These are phyloP conservation scores for Penaeus japonicus DNA, from an alignment of 1,140 invertebrate genomes.

Conservation along the genomic window DNA sequence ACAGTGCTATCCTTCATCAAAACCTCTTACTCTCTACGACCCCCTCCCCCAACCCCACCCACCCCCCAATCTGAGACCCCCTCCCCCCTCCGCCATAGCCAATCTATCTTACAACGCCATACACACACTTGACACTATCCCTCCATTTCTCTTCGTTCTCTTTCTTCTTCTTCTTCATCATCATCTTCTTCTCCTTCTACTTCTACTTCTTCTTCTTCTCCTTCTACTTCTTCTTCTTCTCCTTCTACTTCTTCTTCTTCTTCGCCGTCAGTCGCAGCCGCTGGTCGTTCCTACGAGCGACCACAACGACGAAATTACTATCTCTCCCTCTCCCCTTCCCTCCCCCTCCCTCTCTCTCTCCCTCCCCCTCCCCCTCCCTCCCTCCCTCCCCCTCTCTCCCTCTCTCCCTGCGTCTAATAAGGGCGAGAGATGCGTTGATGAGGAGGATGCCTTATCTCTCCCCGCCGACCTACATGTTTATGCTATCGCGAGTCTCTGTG, in stretches of 20 bases:
- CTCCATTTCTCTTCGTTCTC: not conserved
- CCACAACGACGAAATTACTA: too few species aligned
- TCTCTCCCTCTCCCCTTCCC: not conserved
- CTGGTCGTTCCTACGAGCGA: too few species aligned
- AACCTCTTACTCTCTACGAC: not conserved
- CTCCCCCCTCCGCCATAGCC: not conserved
- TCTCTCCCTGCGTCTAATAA: not conserved
- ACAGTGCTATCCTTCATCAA: too few species aligned
- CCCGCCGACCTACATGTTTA: too few species aligned
- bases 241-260: not conserved
- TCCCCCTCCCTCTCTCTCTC: not conserved
- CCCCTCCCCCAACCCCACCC: not conserved
- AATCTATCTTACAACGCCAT: not conserved
- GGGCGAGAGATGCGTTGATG: too few species aligned
- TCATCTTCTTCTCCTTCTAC: not conserved
- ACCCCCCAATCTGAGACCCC: not conserved
- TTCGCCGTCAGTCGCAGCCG: not conserved
- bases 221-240: too few species aligned
- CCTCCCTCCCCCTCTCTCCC: not conserved
- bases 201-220: not conserved
- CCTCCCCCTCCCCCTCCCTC: not conserved
- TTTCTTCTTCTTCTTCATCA: not conserved
- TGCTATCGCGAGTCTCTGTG: too few species aligned
- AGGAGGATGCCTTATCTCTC: too few species aligned
- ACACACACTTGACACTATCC: not conserved